Conservation (phyloP, 2,888 invertebrate genomes). For the Cotesia congregata region DNA sequence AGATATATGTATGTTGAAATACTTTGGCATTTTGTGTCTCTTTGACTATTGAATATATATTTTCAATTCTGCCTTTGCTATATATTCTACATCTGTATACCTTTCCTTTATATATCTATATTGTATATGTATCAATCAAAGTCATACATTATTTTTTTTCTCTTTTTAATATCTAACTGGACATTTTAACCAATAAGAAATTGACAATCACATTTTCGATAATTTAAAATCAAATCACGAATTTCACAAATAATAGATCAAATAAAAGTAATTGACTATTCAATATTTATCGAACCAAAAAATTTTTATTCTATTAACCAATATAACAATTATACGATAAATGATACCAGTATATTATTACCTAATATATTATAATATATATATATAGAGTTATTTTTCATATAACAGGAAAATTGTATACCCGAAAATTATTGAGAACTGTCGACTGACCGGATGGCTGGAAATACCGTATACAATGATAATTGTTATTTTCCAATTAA, state of each 20-base stretch:
- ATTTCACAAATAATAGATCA: neutral
- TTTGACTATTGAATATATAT: conserved; percentile 46
- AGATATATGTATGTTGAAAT: conserved; percentile 50
- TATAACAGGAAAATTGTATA: neutral
- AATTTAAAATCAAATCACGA: too few relatives aligned
- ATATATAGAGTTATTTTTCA: neutral
- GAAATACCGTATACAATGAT: conserved; percentile 33
- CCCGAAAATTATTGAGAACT: neutral
- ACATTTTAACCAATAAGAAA: too few relatives aligned
- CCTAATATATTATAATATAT: neutral
- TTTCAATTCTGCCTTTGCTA: conserved; percentile 1
- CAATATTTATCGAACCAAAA: neutral
- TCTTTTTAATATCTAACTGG: too few relatives aligned
- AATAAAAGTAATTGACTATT: neutral
- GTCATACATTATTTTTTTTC: neutral
- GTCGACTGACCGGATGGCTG: conserved; percentile 6
- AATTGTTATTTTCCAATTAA: conserved; percentile 44
- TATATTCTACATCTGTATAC: conserved; percentile 5
- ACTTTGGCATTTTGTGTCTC: conserved; percentile 16
- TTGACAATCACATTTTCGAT: too few relatives aligned
- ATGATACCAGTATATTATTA: neutral
- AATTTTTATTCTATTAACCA: conserved; percentile 17
- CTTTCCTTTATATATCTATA: neutral
- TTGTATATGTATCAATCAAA: neutral
- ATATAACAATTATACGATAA: conserved; percentile 15